Evolutionary conservation across 2,888 invertebrate genomes (phyloP).

Genomic region (Tuta absoluta): DNA sequence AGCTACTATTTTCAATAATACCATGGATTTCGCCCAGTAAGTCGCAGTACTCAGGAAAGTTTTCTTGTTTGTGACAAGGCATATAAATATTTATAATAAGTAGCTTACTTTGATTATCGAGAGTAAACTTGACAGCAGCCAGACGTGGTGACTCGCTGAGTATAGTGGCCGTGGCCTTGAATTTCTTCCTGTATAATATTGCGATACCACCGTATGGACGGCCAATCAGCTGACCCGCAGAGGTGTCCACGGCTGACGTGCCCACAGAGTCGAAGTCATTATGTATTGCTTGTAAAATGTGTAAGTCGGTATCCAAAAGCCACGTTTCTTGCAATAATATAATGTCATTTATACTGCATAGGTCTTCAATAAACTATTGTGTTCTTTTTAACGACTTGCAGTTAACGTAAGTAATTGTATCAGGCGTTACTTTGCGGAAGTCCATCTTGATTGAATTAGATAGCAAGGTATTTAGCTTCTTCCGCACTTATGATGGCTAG

Average conservation of each 20-base stretch:
- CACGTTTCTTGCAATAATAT: slow-evolving; percentile 11
- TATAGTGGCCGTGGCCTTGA: not conserved
- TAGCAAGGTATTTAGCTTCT: too few relatives aligned
- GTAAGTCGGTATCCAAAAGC: not conserved
- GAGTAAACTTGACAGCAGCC: not conserved
- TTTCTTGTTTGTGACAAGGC: not conserved
- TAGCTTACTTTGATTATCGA: not conserved
- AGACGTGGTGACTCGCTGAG: not conserved
- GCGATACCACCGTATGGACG: slow-evolving; percentile 8
- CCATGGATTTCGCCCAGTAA: not conserved
- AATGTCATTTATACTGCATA: not conserved
- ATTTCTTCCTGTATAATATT: not conserved
- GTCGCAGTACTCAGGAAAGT: not conserved
- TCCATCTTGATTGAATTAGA: too few relatives aligned
- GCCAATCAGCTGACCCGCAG: too few relatives aligned
- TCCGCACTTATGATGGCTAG: too few relatives aligned
- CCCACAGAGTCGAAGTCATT: slow-evolving; percentile 2
- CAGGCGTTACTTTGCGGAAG: too few relatives aligned
- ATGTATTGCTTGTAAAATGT: not conserved
- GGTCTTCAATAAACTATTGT: not conserved
- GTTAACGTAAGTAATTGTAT: too few relatives aligned
- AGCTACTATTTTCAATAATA: not conserved
- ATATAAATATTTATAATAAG: not conserved
- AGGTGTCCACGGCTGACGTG: slow-evolving; percentile 10
- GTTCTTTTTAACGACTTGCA: slow-evolving; percentile 9